These are phyloP conservation scores for Gerris lacustris DNA, from an alignment of 2,888 invertebrate genomes.

Conservation along the genomic window DNA sequence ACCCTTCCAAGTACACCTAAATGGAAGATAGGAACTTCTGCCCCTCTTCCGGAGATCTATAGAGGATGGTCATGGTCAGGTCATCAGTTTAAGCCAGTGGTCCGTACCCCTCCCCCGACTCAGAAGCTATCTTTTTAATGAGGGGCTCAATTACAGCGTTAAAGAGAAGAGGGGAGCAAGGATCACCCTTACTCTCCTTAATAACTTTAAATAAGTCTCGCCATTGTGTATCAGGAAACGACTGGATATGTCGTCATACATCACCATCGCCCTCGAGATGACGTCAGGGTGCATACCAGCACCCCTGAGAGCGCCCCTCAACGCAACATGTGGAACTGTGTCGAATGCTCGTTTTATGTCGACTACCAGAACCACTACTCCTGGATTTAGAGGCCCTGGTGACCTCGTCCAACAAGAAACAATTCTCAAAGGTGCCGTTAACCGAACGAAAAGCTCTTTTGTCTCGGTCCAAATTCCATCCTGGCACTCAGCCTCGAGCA, in stretches of 20 bases:
- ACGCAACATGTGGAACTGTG: background rate
- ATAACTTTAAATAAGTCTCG: background rate
- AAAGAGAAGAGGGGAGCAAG: background rate
- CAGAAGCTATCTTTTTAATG: background rate
- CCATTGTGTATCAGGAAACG: background rate
- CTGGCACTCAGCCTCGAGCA: background rate
- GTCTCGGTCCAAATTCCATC: background rate
- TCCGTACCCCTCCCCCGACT: background rate
- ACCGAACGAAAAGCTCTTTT: background rate
- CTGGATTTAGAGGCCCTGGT: background rate
- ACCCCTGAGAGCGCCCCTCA: background rate
- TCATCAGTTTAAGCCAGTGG: background rate
- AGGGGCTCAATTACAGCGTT: background rate
- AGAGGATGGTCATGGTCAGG: background rate
- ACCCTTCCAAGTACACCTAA: background rate
- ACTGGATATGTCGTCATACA: background rate
- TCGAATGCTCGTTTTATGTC: background rate
- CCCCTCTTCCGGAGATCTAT: background rate
- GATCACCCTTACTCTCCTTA: background rate
- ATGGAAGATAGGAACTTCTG: background rate
- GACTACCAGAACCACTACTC: background rate
- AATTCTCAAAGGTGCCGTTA: background rate
- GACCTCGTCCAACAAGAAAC: background rate
- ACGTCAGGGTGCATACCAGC: background rate
- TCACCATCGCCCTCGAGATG: background rate